Percentiles rank a stretch among this genome's conserved stretches.
Evolutionary conservation across 2,113 vertebrate species (phyloP).

Genomic region (Gnathonemus echidnorhynchus): DNA sequence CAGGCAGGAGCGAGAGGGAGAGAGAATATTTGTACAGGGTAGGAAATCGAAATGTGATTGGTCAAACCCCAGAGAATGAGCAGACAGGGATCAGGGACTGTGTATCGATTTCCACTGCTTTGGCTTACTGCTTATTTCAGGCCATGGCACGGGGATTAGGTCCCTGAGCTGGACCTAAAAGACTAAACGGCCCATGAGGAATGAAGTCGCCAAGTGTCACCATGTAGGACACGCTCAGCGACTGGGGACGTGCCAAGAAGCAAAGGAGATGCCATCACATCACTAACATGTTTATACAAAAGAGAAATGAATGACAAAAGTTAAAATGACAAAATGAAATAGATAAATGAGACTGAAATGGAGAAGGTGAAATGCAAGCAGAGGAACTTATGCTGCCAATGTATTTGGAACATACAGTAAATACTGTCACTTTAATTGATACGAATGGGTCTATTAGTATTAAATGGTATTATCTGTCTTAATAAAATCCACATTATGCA

Average conservation of each 20-base stretch:
- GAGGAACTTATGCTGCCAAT: not conserved
- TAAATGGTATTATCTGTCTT: not conserved
- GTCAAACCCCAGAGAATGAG: slow-evolving; percentile 7
- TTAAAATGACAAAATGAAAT: not conserved
- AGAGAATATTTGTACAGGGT: not conserved
- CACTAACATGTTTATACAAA: slow-evolving; percentile 8
- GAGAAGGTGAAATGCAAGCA: not conserved
- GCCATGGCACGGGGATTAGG: slow-evolving; percentile 51
- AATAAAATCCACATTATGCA: not conserved
- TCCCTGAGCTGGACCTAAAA: slow-evolving; percentile 48
- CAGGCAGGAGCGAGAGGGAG: not conserved
- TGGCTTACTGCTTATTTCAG: slow-evolving; percentile 54
- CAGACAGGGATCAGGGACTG: slow-evolving; percentile 25
- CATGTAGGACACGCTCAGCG: slow-evolving; percentile 1
- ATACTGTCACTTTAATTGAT: not conserved
- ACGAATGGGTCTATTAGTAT: not conserved
- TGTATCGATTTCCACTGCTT: slow-evolving; percentile 55
- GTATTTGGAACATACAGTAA: not conserved
- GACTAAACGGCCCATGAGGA: slow-evolving; percentile 57
- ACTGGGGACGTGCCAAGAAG: slow-evolving; percentile 13
- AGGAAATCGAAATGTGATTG: not conserved
- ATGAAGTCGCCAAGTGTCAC: slow-evolving; percentile 48
- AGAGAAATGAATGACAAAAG: not conserved
- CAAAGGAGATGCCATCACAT: slow-evolving; percentile 23
- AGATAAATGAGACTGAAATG: not conserved